These are phyloP conservation scores for Ectobius pallidus DNA, from an alignment of 2,888 invertebrate genomes.

Conservation along the genomic window DNA sequence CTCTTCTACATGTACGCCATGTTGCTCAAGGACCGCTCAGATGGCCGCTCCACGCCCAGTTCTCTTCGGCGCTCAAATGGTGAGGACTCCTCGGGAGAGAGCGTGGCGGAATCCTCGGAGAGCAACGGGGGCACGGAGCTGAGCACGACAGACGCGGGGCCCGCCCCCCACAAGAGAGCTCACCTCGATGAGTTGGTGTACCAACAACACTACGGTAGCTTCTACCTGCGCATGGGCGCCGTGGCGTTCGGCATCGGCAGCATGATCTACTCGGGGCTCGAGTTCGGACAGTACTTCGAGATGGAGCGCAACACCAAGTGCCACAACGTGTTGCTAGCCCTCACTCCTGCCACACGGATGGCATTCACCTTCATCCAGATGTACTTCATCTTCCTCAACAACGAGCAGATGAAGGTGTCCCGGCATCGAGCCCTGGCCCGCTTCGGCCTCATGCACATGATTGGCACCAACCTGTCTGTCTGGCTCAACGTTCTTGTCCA, in stretches of 20 bases:
- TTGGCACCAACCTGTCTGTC: slow-evolving; percentile 95
- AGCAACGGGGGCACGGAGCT: slow-evolving; percentile 50
- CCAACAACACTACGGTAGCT: slow-evolving; percentile 79
- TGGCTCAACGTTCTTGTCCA: slow-evolving; percentile 95
- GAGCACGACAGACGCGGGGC: slow-evolving; percentile 47
- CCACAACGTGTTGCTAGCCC: slow-evolving; percentile 85
- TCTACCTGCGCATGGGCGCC: slow-evolving; percentile 91
- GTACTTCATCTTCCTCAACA: slow-evolving; percentile 97
- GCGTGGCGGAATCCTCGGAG: slow-evolving; percentile 41
- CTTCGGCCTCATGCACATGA: slow-evolving; percentile 98
- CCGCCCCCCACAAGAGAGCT: slow-evolving; percentile 12
- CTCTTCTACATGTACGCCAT: slow-evolving; percentile 84
- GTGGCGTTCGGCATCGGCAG: slow-evolving; percentile 96
- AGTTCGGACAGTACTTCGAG: slow-evolving; percentile 95
- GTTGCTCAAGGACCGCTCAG: slow-evolving; percentile 61
- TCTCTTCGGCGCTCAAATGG: slow-evolving; percentile 37
- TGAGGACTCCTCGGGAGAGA: slow-evolving; percentile 25
- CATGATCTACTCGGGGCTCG: slow-evolving; percentile 95
- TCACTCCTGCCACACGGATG: slow-evolving; percentile 92
- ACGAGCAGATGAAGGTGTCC: slow-evolving; percentile 93
- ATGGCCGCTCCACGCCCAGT: slow-evolving; percentile 43
- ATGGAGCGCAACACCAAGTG: slow-evolving; percentile 88
- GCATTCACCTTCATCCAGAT: slow-evolving; percentile 97
- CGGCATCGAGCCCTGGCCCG: slow-evolving; percentile 87
- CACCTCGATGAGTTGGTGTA: not conserved